Base-by-base conservation (phyloP, 23 tunicate genomes). In the Halocynthia aurantium region DNA sequence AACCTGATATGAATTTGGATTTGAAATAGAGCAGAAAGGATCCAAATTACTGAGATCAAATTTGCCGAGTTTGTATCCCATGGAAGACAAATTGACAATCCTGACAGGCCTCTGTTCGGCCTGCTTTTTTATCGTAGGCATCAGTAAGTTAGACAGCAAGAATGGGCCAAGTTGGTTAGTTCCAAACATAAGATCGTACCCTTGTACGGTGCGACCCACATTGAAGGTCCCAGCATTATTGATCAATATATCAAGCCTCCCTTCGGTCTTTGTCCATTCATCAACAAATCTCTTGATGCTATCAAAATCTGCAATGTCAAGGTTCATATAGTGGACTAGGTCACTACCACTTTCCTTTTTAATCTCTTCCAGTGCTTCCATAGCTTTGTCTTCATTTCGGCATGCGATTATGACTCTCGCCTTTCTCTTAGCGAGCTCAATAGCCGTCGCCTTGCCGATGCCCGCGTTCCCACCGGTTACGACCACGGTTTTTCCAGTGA, bases 321-420 rank as follows among this genome's bases (percentile, higher is more conserved):
- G 58, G 7, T 50, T 53, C 50, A 74, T 54, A 53, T 50, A 74
- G 8, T 15, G 10, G 55, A 74, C 78, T 44, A 13, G 13, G 2
- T 52, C 56, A 2, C 18, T 74, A 12, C 67, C 67, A 5, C 62
- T 74, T 5, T 52, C 55, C 57, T 0, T 52, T 11, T 53, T 52
- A 10, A 74, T 54, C 5, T 53, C 78, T 0, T 13, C 22, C 62
- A 74, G 64, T 53, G 78, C 78, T 13, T 53, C 53, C 55, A 53
- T 53, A 20, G 78, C 78, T 31, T 74, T 74, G 20, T 13, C 17
- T 21, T 17, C 17, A 55, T 74, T 74, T 53, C 78, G 17, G 67
- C 78, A 74, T 0, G 78, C 78, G 8, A 74, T 74, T 10, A 74
- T 74, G 17, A 74, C 78, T 52, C 55, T 74, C 10, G 78, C 78